A percentile compares a stretch with the other conserved stretches of the same genome.
These are phyloP conservation scores for Palythoa grandiflora DNA, from an alignment of 92 coral and sea anemone species.

Conservation along the genomic window DNA sequence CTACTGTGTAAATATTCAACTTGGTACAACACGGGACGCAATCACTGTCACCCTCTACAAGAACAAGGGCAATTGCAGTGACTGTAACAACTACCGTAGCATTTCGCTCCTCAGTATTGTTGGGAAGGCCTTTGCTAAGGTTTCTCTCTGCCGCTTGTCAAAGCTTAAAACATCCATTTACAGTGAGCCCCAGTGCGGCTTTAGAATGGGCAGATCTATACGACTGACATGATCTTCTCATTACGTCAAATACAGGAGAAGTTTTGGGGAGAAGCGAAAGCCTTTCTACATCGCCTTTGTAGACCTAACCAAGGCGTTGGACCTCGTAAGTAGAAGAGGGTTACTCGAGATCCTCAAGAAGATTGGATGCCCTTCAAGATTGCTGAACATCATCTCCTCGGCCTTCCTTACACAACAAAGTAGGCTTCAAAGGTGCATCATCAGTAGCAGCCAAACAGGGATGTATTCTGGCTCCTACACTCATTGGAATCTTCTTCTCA, in stretches of 20 bases:
- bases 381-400: too few relatives aligned
- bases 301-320: constrained; percentile 38
- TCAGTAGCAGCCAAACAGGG: neutral
- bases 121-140: neutral
- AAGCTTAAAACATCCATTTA: neutral
- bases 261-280: neutral
- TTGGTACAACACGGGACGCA: too few relatives aligned
- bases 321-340: constrained; percentile 30
- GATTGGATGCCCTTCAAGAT: too few relatives aligned
- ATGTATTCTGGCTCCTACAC: neutral
- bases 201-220: neutral
- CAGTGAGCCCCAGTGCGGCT: neutral
- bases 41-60: neutral
- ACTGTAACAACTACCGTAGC: too few relatives aligned
- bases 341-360: too few relatives aligned
- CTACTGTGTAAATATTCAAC: too few relatives aligned
- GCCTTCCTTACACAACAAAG: neutral
- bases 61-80: too few relatives aligned
- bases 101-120: neutral
- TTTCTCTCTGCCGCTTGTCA: neutral
- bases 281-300: constrained; percentile 30
- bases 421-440: neutral
- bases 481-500: neutral
- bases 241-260: neutral
- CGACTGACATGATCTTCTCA: too few relatives aligned